Conservation (phyloP, 2,797 vertebrate genomes). For the Sebastes steindachneri region DNA sequence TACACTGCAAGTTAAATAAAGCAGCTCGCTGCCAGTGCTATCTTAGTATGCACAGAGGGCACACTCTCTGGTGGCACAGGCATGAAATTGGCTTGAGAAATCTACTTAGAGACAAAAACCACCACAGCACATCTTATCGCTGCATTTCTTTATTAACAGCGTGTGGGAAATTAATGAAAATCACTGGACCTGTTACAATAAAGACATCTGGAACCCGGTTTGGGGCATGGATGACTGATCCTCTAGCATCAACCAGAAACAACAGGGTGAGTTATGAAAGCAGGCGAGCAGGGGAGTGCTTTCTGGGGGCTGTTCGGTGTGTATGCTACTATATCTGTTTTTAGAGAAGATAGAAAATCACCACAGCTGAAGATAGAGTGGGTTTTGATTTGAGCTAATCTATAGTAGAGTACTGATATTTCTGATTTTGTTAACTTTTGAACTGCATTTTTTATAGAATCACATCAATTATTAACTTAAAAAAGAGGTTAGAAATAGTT, state of each 20-base stretch:
- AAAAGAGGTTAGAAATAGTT: neutral
- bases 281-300: conserved; percentile 11
- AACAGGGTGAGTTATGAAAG: conserved; percentile 89
- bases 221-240: conserved; percentile 99
- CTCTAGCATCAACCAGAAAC: conserved; percentile 91
- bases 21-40: conserved; percentile 17
- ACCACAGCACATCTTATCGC: conserved; percentile 73
- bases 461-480: neutral
- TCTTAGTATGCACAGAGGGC: conserved; percentile 73
- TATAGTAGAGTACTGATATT: neutral
- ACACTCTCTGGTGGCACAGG: conserved; percentile 64
- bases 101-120: conserved; percentile 73
- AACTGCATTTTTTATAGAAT: neutral
- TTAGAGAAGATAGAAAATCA: neutral
- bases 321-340: conserved; percentile 31
- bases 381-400: neutral
- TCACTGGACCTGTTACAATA: conserved; percentile 94
- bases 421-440: neutral
- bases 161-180: conserved; percentile 99
- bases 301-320: conserved; percentile 20
- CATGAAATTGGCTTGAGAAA: conserved; percentile 83
- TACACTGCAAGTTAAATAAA: conserved; percentile 41
- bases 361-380: neutral
- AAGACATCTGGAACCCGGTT: conserved; percentile 99
- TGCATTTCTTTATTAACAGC: conserved; percentile 89